Evolutionary conservation across 2,113 vertebrate species (phyloP).

Genomic region (Charadrius vociferus): DNA sequence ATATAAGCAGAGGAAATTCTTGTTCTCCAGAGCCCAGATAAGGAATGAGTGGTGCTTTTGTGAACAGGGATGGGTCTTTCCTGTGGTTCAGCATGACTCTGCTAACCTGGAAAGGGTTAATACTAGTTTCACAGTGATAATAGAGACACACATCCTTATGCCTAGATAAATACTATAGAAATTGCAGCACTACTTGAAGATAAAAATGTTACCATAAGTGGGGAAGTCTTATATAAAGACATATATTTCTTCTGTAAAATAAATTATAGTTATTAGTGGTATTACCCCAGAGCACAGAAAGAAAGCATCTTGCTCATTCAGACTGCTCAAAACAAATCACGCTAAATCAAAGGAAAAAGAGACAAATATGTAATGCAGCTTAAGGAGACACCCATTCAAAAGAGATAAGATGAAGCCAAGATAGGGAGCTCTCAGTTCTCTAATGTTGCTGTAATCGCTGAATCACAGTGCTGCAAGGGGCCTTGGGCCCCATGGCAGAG

Average conservation of each 20-base stretch:
- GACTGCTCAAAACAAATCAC: not conserved
- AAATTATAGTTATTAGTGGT: not conserved
- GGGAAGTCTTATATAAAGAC: not conserved
- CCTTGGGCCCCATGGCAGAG: not conserved
- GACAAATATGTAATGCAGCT: not conserved
- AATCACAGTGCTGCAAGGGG: not conserved
- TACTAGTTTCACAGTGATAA: not conserved
- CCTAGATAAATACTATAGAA: not conserved
- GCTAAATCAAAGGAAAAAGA: not conserved
- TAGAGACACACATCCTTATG: not conserved
- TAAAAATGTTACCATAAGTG: not conserved
- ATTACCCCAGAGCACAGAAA: not conserved
- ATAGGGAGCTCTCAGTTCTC: not conserved
- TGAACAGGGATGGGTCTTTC: not conserved
- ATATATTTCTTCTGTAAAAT: not conserved
- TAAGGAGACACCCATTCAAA: not conserved
- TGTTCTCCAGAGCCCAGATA: not conserved
- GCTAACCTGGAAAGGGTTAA: constrained; percentile 5
- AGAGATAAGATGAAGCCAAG: not conserved
- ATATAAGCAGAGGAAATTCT: constrained; percentile 8
- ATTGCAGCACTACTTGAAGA: not conserved
- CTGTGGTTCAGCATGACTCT: not conserved
- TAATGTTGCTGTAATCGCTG: not conserved
- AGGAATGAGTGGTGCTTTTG: not conserved
- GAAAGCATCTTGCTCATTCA: not conserved